phyloP scores from a whole-genome alignment of 2,888 invertebrate species.

The Ormyrus pomaceus region DNA sequence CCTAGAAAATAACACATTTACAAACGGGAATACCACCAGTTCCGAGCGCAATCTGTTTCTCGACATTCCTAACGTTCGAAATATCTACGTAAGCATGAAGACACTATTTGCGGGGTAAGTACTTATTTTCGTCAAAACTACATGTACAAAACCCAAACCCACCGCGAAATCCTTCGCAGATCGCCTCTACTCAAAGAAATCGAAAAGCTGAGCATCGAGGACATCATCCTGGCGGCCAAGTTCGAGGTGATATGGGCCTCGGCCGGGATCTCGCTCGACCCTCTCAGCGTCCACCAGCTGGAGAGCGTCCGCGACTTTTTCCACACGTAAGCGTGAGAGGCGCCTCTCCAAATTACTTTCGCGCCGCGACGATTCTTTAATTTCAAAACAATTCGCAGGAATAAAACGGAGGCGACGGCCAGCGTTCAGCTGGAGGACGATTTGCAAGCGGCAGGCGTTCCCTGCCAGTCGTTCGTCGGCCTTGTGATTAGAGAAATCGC shows the following conservation, averaged over 20 bases:
- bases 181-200: constrained; percentile 62
- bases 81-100: constrained; percentile 60
- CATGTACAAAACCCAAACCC: not conserved
- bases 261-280: constrained; percentile 66
- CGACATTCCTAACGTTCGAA: constrained; percentile 62
- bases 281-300: constrained; percentile 60
- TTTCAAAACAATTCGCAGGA: not conserved
- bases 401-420: constrained; percentile 18
- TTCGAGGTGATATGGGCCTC: constrained; percentile 68
- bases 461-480: constrained; percentile 69
- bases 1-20: not conserved
- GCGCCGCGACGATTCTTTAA: not conserved
- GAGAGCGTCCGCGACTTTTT: constrained; percentile 58
- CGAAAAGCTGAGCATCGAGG: constrained; percentile 57
- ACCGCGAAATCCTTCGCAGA: constrained; percentile 52
- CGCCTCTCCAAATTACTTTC: too few species aligned
- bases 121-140: not conserved
- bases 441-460: constrained; percentile 64
- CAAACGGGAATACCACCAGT: not conserved
- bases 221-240: constrained; percentile 67
- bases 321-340: constrained; percentile 57
- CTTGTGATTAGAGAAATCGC: constrained; percentile 64
- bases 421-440: constrained; percentile 59
- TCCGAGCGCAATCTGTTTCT: constrained; percentile 48
- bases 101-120: constrained; percentile 66